These are phyloP conservation scores for Falco columbarius DNA, from an alignment of 2,797 vertebrate genomes.

Conservation along the genomic window DNA sequence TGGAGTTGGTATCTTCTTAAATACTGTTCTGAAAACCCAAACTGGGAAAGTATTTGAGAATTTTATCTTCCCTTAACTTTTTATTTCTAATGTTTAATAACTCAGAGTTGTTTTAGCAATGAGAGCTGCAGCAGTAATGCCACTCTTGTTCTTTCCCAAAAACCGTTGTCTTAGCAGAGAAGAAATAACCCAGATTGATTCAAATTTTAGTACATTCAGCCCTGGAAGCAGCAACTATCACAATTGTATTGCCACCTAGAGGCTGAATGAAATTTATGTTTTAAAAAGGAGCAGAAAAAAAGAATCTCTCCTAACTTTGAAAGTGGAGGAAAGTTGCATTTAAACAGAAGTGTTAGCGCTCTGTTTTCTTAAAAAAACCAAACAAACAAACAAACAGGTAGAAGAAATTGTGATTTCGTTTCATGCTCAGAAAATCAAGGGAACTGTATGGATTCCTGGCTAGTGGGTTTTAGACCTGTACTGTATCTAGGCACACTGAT, in stretches of 20 bases:
- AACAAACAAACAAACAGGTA: background rate
- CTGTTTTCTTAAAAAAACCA: background rate
- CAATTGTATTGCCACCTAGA: conserved; percentile 44
- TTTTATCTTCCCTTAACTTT: background rate
- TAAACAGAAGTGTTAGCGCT: background rate
- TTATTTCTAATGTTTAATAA: background rate
- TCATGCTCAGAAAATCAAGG: background rate
- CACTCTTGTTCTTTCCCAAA: background rate
- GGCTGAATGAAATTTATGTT: background rate
- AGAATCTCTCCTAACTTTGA: background rate
- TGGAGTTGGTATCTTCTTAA: background rate
- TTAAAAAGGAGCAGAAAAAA: background rate
- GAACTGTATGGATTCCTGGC: background rate
- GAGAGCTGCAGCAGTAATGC: background rate
- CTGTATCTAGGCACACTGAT: background rate
- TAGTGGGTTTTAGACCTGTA: background rate
- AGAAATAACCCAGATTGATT: background rate
- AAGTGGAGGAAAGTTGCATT: background rate
- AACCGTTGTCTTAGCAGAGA: background rate
- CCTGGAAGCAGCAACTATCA: background rate
- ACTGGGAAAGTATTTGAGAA: background rate
- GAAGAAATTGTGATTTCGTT: background rate
- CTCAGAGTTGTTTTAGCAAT: background rate
- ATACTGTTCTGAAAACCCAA: background rate
- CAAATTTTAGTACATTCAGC: background rate